Conservation (phyloP, 1,140 invertebrate genomes). For the Scaptomyza pallida region DNA sequence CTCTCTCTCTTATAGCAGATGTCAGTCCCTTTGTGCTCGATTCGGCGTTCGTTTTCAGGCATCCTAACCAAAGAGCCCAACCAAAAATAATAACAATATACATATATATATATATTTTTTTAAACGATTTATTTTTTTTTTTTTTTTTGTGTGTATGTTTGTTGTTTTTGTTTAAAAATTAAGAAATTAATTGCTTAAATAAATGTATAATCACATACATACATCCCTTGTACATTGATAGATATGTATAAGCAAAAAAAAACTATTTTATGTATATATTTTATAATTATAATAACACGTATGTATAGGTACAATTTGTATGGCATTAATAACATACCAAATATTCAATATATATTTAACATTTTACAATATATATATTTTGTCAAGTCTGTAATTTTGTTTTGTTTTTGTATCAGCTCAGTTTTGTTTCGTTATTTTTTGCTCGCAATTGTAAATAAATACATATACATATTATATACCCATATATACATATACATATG, state of each 20-base stretch:
- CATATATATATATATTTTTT: neutral
- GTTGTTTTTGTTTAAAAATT: slow-evolving; percentile 31
- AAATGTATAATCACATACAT: slow-evolving; percentile 31
- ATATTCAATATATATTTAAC: slow-evolving; percentile 17
- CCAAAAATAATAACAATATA: neutral
- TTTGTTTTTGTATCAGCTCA: slow-evolving; percentile 20
- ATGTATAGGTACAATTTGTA: slow-evolving; percentile 45
- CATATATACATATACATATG: slow-evolving; percentile 9
- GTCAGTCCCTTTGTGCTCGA: neutral
- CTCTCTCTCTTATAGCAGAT: neutral
- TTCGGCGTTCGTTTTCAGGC: neutral
- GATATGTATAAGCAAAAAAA: slow-evolving; percentile 33
- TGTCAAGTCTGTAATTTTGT: slow-evolving; percentile 44
- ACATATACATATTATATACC: slow-evolving; percentile 12
- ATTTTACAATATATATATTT: slow-evolving; percentile 33
- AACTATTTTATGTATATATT: slow-evolving; percentile 30
- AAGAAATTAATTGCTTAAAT: slow-evolving; percentile 40
- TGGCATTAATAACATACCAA: slow-evolving; percentile 18
- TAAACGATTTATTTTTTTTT: slow-evolving; percentile 14
- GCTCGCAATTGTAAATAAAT: slow-evolving; percentile 33
- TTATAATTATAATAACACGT: slow-evolving; percentile 35
- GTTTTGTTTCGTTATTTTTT: slow-evolving; percentile 20
- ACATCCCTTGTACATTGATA: slow-evolving; percentile 26
- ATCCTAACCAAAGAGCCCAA: neutral
- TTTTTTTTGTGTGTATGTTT: slow-evolving; percentile 24